A percentile compares a stretch with the other conserved stretches of the same genome.
phyloP scores from a whole-genome alignment of 2,113 vertebrate species.

The Platysteira castanea region DNA sequence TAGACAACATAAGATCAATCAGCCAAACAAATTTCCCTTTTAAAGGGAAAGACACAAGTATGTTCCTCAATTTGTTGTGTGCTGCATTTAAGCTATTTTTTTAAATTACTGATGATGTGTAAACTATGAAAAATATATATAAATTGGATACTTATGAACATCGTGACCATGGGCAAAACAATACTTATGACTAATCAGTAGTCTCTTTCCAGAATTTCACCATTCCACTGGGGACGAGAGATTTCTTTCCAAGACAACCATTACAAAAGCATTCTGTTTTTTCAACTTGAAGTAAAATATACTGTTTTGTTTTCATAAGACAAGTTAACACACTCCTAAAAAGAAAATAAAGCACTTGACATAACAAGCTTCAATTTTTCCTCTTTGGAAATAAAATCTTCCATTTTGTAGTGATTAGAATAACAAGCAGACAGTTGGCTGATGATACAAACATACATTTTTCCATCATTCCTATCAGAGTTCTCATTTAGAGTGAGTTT shows the following conservation, averaged over 20 bases:
- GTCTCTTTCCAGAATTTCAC: neutral
- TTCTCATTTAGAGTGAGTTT: neutral
- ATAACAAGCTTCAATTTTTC: neutral
- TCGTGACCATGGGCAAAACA: neutral
- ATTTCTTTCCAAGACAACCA: neutral
- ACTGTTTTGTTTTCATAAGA: neutral
- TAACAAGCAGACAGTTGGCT: neutral
- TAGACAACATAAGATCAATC: neutral
- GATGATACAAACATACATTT: neutral
- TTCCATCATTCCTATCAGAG: neutral
- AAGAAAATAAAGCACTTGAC: conserved; percentile 12
- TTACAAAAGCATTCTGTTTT: neutral
- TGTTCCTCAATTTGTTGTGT: neutral
- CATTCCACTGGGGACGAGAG: neutral
- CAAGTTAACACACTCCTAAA: neutral
- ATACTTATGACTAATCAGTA: neutral
- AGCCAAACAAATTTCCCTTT: neutral
- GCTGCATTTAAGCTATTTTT: neutral
- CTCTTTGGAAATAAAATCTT: conserved; percentile 33
- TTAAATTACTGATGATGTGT: neutral
- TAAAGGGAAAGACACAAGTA: neutral
- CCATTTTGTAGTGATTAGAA: neutral
- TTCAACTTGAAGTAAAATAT: neutral
- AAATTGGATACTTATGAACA: neutral
- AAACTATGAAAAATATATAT: neutral